A percentile compares a stretch with the other conserved stretches of the same genome.
phyloP scores from a whole-genome alignment of 2,113 vertebrate species.

The Oriolus oriolus region DNA sequence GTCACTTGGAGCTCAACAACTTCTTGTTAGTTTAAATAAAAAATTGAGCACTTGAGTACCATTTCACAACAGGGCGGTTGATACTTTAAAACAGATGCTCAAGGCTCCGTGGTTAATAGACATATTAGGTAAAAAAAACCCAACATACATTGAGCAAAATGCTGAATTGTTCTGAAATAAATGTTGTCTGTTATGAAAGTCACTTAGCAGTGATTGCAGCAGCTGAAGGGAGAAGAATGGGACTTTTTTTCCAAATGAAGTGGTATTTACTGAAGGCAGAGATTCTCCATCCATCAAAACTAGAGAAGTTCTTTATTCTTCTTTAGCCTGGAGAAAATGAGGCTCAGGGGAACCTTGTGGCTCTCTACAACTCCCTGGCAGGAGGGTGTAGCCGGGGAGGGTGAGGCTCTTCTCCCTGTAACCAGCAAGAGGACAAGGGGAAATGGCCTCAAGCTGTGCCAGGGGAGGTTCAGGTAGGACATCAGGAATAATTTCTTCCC shows the following conservation, averaged over 20 bases:
- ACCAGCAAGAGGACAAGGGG: not conserved
- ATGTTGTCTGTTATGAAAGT: not conserved
- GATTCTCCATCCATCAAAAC: not conserved
- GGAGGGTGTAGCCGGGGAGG: not conserved
- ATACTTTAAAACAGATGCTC: not conserved
- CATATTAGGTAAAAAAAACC: not conserved
- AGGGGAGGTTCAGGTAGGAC: not conserved
- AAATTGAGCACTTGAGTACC: not conserved
- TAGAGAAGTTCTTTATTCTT: not conserved
- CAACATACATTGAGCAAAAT: not conserved
- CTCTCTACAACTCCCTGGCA: not conserved
- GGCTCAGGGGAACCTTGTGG: too few relatives aligned
- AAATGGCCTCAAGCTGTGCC: not conserved
- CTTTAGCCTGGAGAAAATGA: not conserved
- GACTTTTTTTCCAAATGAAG: not conserved
- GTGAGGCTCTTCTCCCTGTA: not conserved
- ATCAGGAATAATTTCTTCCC: not conserved
- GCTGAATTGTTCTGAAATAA: not conserved
- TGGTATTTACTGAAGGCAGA: not conserved
- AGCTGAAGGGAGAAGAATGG: not conserved
- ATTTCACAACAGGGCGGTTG: rapidly evolving
- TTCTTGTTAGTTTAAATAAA: not conserved
- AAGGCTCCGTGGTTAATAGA: not conserved
- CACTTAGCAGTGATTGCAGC: not conserved
- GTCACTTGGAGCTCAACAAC: rapidly evolving